Evolutionary conservation across 2,888 invertebrate genomes (phyloP).

Genomic region (Diabrotica balteata): DNA sequence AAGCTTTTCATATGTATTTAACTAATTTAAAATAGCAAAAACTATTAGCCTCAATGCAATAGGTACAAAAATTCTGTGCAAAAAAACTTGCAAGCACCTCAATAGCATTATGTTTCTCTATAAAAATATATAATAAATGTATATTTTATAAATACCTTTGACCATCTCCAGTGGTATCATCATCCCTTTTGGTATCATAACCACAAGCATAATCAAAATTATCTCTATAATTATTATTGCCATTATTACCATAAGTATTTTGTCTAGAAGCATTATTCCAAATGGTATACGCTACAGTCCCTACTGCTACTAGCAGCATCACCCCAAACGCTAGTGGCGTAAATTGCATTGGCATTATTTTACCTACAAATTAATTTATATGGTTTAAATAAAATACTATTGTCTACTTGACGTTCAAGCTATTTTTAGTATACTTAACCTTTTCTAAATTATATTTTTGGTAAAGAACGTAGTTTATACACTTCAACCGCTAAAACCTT

Average conservation of each 20-base stretch:
- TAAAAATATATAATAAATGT: neutral
- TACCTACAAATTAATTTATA: conserved; percentile 3
- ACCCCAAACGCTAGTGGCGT: conserved; percentile 31
- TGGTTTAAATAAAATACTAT: neutral
- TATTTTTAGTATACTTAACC: conserved; percentile 10
- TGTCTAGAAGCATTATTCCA: conserved; percentile 20
- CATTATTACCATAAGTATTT: neutral
- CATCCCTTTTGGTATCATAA: conserved; percentile 15
- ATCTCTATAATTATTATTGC: conserved; percentile 10
- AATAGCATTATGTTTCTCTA: neutral
- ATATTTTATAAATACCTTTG: conserved; percentile 12
- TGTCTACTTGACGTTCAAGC: conserved; percentile 8
- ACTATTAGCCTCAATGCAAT: no score
- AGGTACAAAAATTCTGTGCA: no score
- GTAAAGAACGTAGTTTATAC: no score
- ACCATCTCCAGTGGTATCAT: neutral
- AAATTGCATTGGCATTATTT: conserved; percentile 31
- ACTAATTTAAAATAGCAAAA: no score
- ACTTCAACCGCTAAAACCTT: no score
- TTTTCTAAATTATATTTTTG: no score
- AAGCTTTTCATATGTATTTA: no score
- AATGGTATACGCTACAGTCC: conserved; percentile 29
- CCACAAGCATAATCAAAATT: neutral
- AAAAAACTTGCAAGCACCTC: no score
- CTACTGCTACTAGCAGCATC: conserved; percentile 33